Evolutionary conservation across 1,140 invertebrate genomes (phyloP).

Genomic region (Plodia interpunctella): DNA sequence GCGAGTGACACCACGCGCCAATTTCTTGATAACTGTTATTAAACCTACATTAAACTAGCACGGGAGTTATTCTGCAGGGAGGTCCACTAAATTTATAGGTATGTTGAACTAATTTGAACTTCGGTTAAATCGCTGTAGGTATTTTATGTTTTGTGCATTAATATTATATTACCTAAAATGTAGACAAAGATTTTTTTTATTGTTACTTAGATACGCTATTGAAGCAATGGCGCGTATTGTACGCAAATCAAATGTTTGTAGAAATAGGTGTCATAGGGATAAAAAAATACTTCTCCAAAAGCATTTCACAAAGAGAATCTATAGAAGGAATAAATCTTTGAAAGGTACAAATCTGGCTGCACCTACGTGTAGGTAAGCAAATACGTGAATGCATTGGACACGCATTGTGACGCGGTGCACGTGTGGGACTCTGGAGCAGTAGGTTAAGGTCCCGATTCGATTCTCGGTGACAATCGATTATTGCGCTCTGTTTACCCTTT

Average conservation of each 20-base stretch:
- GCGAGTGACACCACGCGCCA: not conserved
- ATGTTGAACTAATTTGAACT: too few species aligned
- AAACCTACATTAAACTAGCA: slow-evolving; percentile 1
- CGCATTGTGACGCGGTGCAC: slow-evolving; percentile 47
- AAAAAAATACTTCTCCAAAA: slow-evolving; percentile 6
- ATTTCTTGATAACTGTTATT: not conserved
- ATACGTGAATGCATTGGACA: slow-evolving; percentile 51
- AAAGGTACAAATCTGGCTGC: slow-evolving; percentile 28
- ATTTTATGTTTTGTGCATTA: too few species aligned
- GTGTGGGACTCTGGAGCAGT: slow-evolving; percentile 29
- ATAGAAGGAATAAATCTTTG: slow-evolving; percentile 33
- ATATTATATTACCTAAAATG: too few species aligned
- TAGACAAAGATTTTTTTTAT: too few species aligned
- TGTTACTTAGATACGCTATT: too few species aligned
- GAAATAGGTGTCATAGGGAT: not conserved
- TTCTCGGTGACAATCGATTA: slow-evolving; percentile 37
- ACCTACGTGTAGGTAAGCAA: slow-evolving; percentile 39
- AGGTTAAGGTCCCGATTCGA: slow-evolving; percentile 12
- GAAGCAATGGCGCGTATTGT: not conserved
- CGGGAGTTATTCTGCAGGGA: not conserved
- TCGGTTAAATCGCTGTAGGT: too few species aligned
- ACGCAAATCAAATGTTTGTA: not conserved
- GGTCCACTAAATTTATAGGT: too few species aligned
- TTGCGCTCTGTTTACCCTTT: slow-evolving; percentile 45
- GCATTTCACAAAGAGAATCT: slow-evolving; percentile 1